Evolutionary conservation across 2,888 invertebrate genomes (phyloP).

Genomic region (Tachina grossa): DNA sequence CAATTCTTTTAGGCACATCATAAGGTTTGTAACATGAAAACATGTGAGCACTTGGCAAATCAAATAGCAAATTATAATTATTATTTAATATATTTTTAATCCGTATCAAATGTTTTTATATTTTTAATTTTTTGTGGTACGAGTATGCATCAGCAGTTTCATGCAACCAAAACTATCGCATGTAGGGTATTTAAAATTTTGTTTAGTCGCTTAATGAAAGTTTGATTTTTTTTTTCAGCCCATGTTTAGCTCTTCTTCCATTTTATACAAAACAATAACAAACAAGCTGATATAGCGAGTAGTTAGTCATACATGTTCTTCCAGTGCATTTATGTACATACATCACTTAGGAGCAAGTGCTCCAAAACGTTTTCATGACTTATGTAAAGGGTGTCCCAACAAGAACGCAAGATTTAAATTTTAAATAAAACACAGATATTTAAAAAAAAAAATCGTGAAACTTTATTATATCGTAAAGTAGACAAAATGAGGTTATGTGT

Average conservation of each 20-base stretch:
- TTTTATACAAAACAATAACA: neutral
- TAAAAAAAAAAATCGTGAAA: too few species aligned
- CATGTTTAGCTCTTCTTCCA: neutral
- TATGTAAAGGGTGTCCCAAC: too few species aligned
- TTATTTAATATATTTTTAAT: too few species aligned
- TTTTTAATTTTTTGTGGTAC: too few species aligned
- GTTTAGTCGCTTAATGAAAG: neutral
- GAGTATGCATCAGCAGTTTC: too few species aligned
- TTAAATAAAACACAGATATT: too few species aligned
- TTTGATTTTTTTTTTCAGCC: neutral
- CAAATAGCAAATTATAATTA: too few species aligned
- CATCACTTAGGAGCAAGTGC: conserved; percentile 8
- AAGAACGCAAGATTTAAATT: too few species aligned
- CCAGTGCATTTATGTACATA: neutral
- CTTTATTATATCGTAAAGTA: too few species aligned
- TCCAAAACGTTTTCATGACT: conserved; percentile 4
- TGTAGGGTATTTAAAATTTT: neutral
- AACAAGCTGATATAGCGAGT: conserved; percentile 14
- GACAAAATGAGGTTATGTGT: too few species aligned
- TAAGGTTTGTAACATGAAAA: neutral
- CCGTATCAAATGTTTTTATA: too few species aligned
- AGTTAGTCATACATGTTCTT: conserved; percentile 16
- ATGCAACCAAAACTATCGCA: neutral
- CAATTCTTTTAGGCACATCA: neutral
- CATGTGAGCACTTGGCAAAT: too few species aligned